phyloP scores from a whole-genome alignment of 2,888 invertebrate species.

The Tromatobia lineatoria region DNA sequence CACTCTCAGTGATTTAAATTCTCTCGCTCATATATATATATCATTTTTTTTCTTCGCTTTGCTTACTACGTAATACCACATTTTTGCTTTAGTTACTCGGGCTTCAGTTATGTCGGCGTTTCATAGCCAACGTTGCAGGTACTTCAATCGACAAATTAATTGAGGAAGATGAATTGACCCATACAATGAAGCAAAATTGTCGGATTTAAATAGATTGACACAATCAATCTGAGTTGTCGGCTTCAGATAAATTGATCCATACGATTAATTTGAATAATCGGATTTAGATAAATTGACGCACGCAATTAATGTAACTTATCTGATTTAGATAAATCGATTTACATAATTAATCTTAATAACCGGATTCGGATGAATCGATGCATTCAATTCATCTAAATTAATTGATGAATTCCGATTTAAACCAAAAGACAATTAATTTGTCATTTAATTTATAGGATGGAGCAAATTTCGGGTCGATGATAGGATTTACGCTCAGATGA shows the following conservation, averaged over 20 bases:
- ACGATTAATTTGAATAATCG: neutral
- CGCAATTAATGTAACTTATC: neutral
- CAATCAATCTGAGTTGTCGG: neutral
- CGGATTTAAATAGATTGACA: neutral
- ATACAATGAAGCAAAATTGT: neutral
- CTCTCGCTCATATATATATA: constrained; percentile 45
- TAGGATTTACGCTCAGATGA: constrained; percentile 21
- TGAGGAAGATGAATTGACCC: neutral
- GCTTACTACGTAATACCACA: constrained; percentile 29
- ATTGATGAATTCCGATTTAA: neutral
- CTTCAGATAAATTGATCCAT: neutral
- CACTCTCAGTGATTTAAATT: constrained; percentile 44
- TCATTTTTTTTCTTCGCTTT: constrained; percentile 36
- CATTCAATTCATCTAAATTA: neutral
- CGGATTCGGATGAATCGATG: neutral
- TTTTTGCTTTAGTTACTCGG: constrained; percentile 55
- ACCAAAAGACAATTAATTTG: neutral
- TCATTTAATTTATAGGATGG: constrained; percentile 72
- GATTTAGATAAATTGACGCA: neutral
- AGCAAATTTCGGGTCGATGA: constrained; percentile 69
- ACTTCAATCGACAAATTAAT: neutral
- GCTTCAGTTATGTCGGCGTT: constrained; percentile 59
- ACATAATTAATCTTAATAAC: neutral
- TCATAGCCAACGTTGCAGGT: neutral
- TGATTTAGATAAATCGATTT: neutral